These are phyloP conservation scores for Dipodomys spectabilis DNA, from an alignment of 2,113 vertebrate genomes.

Conservation along the genomic window DNA sequence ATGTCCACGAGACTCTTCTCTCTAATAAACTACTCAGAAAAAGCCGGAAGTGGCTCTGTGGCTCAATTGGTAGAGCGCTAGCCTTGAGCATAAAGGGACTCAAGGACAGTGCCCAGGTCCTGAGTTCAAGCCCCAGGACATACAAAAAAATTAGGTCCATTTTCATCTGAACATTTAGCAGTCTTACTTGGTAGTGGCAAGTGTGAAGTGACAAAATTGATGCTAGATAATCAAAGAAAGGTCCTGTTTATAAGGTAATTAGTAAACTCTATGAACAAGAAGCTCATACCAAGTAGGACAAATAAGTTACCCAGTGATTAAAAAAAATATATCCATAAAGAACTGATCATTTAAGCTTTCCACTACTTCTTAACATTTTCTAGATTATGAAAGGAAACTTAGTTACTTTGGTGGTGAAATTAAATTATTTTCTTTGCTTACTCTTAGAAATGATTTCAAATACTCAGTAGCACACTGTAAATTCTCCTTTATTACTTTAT, in stretches of 20 bases:
- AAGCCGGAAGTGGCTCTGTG: too few relatives aligned
- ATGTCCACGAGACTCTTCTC: too few relatives aligned
- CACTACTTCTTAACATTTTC: slow-evolving; percentile 47
- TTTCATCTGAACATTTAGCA: slow-evolving; percentile 45
- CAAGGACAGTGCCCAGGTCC: too few relatives aligned
- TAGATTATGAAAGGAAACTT: slow-evolving; percentile 61
- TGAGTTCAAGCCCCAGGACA: too few relatives aligned
- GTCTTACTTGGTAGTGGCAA: too few relatives aligned
- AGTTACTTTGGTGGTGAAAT: slow-evolving; percentile 13
- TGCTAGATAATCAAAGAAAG: too few relatives aligned
- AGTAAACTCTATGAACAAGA: not conserved
- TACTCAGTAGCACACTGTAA: slow-evolving; percentile 46
- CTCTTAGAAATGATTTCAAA: slow-evolving; percentile 47
- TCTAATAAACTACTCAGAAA: too few relatives aligned
- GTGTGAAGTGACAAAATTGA: too few relatives aligned
- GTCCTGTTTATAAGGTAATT: too few relatives aligned
- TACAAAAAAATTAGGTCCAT: not conserved
- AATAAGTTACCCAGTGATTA: slow-evolving; percentile 30
- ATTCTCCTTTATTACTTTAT: slow-evolving; percentile 57
- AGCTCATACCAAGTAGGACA: slow-evolving; percentile 36
- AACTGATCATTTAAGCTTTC: slow-evolving; percentile 59
- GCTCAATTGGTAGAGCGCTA: too few relatives aligned
- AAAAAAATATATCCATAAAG: slow-evolving; percentile 44
- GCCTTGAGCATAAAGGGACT: too few relatives aligned
- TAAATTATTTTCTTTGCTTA: slow-evolving; percentile 43